Evolutionary conservation across 2,113 vertebrate species (phyloP).

Genomic region (Alces alces): DNA sequence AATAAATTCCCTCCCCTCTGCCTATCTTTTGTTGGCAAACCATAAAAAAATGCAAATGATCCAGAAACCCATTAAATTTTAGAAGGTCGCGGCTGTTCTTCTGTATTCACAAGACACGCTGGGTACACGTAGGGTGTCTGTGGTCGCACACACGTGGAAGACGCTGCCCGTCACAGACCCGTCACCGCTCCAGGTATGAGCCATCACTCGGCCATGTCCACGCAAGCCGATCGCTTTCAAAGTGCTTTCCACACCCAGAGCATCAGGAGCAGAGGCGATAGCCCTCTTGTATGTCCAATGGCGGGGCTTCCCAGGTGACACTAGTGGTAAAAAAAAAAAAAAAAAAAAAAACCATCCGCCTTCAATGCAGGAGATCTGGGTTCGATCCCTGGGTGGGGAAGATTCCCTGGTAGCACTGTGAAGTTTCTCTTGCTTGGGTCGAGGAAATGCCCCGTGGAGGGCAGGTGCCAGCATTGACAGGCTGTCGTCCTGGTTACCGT

Average conservation of each 20-base stretch:
- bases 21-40: conserved; percentile 80
- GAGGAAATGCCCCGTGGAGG: accelerated
- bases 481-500: neutral
- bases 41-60: conserved; percentile 82
- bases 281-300: conserved; percentile 49
- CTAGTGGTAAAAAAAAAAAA: neutral
- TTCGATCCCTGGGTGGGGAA: neutral
- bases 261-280: conserved; percentile 45
- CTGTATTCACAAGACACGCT: conserved; percentile 69
- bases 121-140: conserved; percentile 9
- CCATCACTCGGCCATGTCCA: conserved; percentile 51
- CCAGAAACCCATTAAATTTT: conserved; percentile 80
- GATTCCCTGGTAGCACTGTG: conserved; percentile 28
- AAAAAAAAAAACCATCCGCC: neutral
- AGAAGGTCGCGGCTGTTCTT: conserved; percentile 78
- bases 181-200: conserved; percentile 67
- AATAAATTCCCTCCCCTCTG: conserved; percentile 72
- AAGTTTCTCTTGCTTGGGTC: neutral
- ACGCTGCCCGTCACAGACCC: conserved; percentile 66
- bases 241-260: conserved; percentile 53
- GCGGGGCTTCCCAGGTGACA: neutral
- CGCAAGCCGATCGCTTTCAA: conserved; percentile 66
- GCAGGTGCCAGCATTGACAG: accelerated
- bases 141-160: conserved; percentile 17
- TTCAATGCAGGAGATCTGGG: neutral